Evolutionary conservation across 2,113 vertebrate genomes (phyloP).

Genomic region (Melanotaenia duboulayi): DNA sequence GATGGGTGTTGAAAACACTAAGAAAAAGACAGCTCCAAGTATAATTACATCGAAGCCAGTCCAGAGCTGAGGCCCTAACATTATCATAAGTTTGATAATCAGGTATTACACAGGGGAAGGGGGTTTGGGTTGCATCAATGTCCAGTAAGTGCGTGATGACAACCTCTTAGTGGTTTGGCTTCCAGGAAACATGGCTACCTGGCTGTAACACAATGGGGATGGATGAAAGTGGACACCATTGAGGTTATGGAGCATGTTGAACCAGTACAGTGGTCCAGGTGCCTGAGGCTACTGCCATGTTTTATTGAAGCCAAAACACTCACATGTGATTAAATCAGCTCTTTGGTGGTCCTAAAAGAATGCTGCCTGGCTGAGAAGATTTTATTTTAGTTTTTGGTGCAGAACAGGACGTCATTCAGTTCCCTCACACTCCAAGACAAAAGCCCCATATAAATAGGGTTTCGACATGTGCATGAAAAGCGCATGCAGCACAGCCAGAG

Average conservation of each 20-base stretch:
- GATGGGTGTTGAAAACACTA: conserved; percentile 77
- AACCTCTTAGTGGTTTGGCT: conserved; percentile 43
- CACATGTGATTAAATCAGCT: conserved; percentile 49
- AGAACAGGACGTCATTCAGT: conserved; percentile 15
- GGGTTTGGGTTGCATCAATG: conserved; percentile 65
- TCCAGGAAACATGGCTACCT: conserved; percentile 51
- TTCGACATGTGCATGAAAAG: conserved; percentile 39
- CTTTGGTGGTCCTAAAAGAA: conserved; percentile 25
- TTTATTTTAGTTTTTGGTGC: conserved; percentile 18
- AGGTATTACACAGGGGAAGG: conserved; percentile 66
- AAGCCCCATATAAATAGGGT: conserved; percentile 35
- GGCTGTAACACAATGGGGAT: conserved; percentile 49
- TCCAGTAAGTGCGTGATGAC: conserved; percentile 63
- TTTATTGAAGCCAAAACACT: conserved; percentile 16
- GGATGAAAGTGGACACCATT: conserved; percentile 41
- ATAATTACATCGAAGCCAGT: conserved; percentile 74
- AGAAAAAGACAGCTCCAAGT: conserved; percentile 68
- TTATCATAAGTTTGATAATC: conserved; percentile 66
- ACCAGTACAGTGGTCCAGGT: background rate
- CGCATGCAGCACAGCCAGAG: conserved; percentile 34
- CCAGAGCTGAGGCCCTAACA: conserved; percentile 50
- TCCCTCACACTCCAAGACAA: conserved; percentile 7
- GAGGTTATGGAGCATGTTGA: conserved; percentile 50
- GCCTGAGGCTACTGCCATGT: conserved; percentile 1
- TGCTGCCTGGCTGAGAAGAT: conserved; percentile 29